Evolutionary conservation across 2,888 invertebrate genomes (phyloP).

Genomic region (Protophormia terraenovae): DNA sequence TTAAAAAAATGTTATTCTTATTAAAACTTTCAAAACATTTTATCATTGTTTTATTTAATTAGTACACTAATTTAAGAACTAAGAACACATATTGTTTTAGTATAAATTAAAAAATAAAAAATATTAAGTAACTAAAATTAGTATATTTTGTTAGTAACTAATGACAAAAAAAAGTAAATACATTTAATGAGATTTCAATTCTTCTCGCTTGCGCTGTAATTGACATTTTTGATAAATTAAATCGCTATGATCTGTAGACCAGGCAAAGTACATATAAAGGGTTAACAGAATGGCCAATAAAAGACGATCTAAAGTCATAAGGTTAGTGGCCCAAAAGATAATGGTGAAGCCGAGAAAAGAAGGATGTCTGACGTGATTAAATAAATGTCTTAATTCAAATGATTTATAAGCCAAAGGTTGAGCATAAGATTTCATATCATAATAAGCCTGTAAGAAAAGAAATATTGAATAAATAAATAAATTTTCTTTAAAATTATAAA

Average conservation of each 20-base stretch:
- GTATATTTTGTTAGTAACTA: background rate
- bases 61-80: background rate
- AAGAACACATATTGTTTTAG: conserved; percentile 38
- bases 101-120: background rate
- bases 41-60: too few relatives aligned
- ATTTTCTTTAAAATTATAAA: too few relatives aligned
- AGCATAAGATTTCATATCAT: conserved; percentile 82
- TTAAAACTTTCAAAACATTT: too few relatives aligned
- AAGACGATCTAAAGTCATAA: conserved; percentile 85
- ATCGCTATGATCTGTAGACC: conserved; percentile 84
- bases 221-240: conserved; percentile 83
- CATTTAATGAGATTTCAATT: conserved; percentile 75
- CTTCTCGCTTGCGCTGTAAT: conserved; percentile 82
- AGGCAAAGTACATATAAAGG: conserved; percentile 84
- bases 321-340: conserved; percentile 84
- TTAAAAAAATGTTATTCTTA: too few relatives aligned
- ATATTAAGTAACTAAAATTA: background rate
- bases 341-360: conserved; percentile 84
- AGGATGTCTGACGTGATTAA: conserved; percentile 85
- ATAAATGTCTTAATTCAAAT: conserved; percentile 82
- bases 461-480: too few relatives aligned
- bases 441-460: conserved; percentile 81
- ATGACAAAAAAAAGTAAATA: background rate
- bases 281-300: conserved; percentile 83
- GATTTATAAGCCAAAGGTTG: conserved; percentile 83